Percentiles rank a stretch among this genome's conserved stretches.
Evolutionary conservation across 2,888 invertebrate genomes (phyloP).

Genomic region (Plagodis pulveraria): DNA sequence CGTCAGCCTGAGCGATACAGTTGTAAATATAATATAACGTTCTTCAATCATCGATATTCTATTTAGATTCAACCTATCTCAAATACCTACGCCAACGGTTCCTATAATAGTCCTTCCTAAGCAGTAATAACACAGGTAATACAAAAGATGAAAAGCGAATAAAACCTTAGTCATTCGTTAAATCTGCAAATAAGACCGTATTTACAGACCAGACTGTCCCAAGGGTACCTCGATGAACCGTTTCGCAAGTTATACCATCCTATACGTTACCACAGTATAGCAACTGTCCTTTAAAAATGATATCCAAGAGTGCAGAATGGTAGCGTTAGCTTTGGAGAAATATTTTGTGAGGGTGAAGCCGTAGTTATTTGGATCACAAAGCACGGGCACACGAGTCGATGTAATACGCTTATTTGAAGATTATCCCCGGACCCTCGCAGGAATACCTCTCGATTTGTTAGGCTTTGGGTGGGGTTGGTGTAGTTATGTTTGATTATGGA

Average conservation of each 20-base stretch:
- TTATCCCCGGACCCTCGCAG: conserved; percentile 60
- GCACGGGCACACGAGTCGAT: conserved; percentile 58
- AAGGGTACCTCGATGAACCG: conserved; percentile 41
- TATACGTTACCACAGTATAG: conserved; percentile 27
- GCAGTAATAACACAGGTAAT: conserved; percentile 18
- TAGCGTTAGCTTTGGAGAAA: conserved; percentile 24
- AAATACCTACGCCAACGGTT: too few relatives aligned
- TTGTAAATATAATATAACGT: too few relatives aligned
- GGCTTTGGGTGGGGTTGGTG: conserved; percentile 36
- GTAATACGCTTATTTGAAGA: conserved; percentile 79
- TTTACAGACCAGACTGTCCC: conserved; percentile 52
- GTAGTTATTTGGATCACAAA: conserved; percentile 71
- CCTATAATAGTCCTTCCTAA: too few relatives aligned
- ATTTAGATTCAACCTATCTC: too few relatives aligned
- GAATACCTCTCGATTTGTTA: conserved; percentile 56
- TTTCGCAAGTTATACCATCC: conserved; percentile 19
- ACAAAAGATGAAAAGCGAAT: conserved; percentile 52
- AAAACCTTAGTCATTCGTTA: conserved; percentile 62
- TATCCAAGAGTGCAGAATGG: conserved; percentile 24
- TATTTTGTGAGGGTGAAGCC: conserved; percentile 52
- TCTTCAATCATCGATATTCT: too few relatives aligned
- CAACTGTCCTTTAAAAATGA: conserved; percentile 24
- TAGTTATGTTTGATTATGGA: conserved; percentile 30
- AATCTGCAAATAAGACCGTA: conserved; percentile 65
- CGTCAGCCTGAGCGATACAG: too few relatives aligned